These are phyloP conservation scores for Procambarus clarkii DNA, from an alignment of 1,140 invertebrate species.

Conservation along the genomic window DNA sequence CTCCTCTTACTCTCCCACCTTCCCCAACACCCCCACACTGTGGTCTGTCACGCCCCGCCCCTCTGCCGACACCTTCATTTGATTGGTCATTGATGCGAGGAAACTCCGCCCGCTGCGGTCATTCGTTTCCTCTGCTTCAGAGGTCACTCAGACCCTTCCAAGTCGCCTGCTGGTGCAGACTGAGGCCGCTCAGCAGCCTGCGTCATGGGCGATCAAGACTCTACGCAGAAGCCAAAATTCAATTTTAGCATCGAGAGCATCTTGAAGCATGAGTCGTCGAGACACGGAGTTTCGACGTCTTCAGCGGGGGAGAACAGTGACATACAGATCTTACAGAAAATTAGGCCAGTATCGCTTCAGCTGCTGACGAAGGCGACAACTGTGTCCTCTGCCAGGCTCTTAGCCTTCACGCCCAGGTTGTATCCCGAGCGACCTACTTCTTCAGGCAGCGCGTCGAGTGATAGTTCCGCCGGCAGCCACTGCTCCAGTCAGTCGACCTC, in stretches of 20 bases:
- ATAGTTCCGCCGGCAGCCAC: background rate
- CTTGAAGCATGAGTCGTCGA: background rate
- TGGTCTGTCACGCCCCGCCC: conserved; percentile 4
- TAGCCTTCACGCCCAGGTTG: background rate
- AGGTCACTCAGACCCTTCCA: background rate
- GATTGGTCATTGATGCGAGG: background rate
- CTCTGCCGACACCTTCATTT: background rate
- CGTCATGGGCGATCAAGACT: background rate
- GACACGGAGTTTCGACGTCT: background rate
- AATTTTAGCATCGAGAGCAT: conserved; percentile 59
- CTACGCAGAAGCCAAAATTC: conserved; percentile 8
- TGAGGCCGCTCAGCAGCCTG: background rate
- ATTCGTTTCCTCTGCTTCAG: background rate
- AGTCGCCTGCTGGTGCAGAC: background rate
- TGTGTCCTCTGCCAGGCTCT: background rate
- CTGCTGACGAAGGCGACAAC: conserved; percentile 34
- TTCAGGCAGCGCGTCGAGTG: background rate
- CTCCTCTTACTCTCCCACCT: background rate
- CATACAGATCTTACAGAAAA: conserved; percentile 15
- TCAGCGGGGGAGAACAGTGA: background rate
- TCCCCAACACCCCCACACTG: background rate
- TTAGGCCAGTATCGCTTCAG: conserved; percentile 17
- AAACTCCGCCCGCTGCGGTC: background rate
- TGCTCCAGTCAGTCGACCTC: background rate
- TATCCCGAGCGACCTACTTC: conserved; percentile 36